These are phyloP conservation scores for Amorpha juglandis DNA, from an alignment of 2,888 invertebrate species.

Conservation along the genomic window DNA sequence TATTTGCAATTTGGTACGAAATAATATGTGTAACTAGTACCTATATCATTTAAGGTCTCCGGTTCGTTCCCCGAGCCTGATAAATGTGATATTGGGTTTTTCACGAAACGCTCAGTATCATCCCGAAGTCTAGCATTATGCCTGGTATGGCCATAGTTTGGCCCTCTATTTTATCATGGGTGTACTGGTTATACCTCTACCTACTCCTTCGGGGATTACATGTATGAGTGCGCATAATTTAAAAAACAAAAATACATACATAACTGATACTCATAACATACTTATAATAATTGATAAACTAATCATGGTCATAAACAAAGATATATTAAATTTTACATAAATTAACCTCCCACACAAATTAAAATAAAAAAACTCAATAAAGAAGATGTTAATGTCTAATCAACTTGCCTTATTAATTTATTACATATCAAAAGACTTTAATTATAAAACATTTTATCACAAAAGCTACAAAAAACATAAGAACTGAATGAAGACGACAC, in stretches of 20 bases:
- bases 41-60: too few species aligned
- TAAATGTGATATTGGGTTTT: too few species aligned
- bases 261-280: not conserved
- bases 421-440: not conserved
- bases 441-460: not conserved
- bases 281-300: not conserved
- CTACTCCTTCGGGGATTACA: too few species aligned
- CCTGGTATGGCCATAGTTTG: too few species aligned
- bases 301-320: not conserved
- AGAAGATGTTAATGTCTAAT: not conserved
- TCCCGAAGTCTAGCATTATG: too few species aligned
- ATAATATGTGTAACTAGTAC: too few species aligned
- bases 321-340: not conserved
- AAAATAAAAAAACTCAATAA: not conserved
- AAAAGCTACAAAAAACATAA: not conserved
- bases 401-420: not conserved
- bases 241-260: not conserved
- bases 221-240: too few species aligned
- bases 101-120: too few species aligned
- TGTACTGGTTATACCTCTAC: not conserved
- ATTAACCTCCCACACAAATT: not conserved
- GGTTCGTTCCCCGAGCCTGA: too few species aligned
- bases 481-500: conserved; percentile 20
- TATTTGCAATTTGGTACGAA: too few species aligned
- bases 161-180: too few species aligned